These are phyloP conservation scores for Sardina pilchardus DNA, from an alignment of 2,113 vertebrate species.

Conservation along the genomic window DNA sequence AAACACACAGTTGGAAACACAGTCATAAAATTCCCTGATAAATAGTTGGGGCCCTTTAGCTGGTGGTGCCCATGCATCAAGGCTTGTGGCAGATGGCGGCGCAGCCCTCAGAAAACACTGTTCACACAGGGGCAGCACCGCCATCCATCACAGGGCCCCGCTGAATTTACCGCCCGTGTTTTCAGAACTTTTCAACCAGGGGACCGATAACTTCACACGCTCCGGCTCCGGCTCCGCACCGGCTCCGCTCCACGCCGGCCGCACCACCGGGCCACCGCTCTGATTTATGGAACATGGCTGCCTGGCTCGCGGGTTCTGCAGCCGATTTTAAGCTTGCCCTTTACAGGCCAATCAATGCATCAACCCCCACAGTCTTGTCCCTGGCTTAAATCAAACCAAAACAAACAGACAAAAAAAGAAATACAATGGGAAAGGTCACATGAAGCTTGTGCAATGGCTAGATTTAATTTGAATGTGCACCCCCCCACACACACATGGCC, in stretches of 20 bases:
- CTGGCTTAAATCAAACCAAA: background rate
- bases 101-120: conserved; percentile 50
- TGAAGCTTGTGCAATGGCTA: background rate
- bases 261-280: background rate
- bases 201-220: conserved; percentile 35
- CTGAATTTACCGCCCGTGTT: conserved; percentile 49
- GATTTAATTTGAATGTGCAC: background rate
- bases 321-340: background rate
- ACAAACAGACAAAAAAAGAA: background rate
- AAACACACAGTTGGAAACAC: conserved; percentile 27
- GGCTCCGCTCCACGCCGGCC: background rate
- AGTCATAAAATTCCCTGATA: conserved; percentile 54
- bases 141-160: conserved; percentile 49
- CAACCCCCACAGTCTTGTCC: background rate
- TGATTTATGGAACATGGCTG: conserved; percentile 1
- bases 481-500: too few relatives aligned
- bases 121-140: conserved; percentile 36
- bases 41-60: conserved; percentile 44
- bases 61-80: conserved; percentile 46
- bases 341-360: background rate
- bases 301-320: background rate
- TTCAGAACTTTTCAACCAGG: conserved; percentile 29
- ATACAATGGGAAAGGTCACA: background rate
- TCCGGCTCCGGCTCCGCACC: background rate
- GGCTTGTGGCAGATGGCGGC: conserved; percentile 52